Percentiles rank a stretch among this genome's conserved stretches.
phyloP scores from a whole-genome alignment of 2,113 vertebrate genomes.

The Bufo bufo region DNA sequence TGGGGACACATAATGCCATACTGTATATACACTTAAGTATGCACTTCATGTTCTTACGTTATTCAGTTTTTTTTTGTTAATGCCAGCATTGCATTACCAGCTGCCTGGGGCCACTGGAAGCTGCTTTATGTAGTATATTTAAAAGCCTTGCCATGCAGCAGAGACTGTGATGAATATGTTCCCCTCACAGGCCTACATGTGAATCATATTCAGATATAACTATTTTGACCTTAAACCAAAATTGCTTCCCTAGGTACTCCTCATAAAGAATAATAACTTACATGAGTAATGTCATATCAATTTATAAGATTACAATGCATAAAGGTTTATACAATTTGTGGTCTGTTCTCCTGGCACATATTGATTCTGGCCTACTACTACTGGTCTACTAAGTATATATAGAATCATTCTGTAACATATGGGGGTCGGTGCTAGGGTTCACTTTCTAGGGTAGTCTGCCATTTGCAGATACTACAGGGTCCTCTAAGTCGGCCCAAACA shows the following conservation, averaged over 20 bases:
- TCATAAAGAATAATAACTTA: neutral
- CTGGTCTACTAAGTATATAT: neutral
- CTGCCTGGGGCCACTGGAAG: neutral
- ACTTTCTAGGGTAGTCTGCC: neutral
- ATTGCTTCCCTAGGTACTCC: neutral
- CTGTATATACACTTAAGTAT: neutral
- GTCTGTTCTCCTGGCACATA: neutral
- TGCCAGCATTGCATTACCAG: neutral
- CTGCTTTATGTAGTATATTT: neutral
- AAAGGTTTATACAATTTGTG: neutral
- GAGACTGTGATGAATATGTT: neutral
- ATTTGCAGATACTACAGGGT: too few species aligned
- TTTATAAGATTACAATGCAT: constrained; percentile 3
- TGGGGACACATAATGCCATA: neutral
- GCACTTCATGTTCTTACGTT: neutral
- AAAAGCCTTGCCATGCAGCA: constrained; percentile 2
- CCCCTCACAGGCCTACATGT: neutral
- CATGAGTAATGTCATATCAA: neutral
- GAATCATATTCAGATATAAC: neutral
- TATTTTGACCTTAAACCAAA: constrained; percentile 14
- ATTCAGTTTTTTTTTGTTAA: neutral
- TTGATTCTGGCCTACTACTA: neutral
- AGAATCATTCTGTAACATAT: neutral
- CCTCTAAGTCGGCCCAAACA: neutral
- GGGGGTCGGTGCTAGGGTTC: neutral